Conservation (phyloP, 2,797 vertebrate species). For the Crypturellus tataupa region DNA sequence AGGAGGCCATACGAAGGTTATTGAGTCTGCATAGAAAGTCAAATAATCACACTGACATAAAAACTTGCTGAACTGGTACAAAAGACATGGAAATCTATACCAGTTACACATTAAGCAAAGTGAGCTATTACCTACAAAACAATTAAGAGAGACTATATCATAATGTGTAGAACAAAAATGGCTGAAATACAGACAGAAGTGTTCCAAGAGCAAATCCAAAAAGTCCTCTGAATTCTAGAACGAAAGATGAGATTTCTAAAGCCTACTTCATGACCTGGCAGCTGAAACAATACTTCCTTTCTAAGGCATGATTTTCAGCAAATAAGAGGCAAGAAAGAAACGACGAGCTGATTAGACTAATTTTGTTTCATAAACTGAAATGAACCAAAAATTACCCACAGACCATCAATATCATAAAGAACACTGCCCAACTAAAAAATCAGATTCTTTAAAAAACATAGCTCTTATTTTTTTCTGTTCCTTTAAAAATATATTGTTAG, state of each 20-base stretch:
- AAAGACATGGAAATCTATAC: background rate
- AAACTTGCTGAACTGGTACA: background rate
- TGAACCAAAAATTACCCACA: background rate
- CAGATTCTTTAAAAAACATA: background rate
- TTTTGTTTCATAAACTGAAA: background rate
- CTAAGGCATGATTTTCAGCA: constrained; percentile 5
- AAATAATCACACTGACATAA: constrained; percentile 30
- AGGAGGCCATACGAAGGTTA: constrained; percentile 17
- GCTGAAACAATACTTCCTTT: background rate
- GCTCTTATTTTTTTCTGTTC: background rate
- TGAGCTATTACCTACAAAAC: background rate
- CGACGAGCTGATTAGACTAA: background rate
- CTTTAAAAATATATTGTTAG: background rate
- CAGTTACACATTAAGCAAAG: background rate
- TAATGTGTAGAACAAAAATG: background rate
- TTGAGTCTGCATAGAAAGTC: constrained; percentile 32
- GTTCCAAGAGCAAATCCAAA: background rate
- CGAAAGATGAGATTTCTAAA: background rate
- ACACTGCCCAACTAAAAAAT: background rate
- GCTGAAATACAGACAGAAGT: background rate
- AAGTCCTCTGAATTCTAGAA: background rate
- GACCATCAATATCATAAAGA: background rate
- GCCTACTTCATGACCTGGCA: background rate
- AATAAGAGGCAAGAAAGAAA: background rate
- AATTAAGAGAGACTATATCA: background rate